Evolutionary conservation across 1,140 invertebrate species (phyloP).

Genomic region (Heliconius nattereri): DNA sequence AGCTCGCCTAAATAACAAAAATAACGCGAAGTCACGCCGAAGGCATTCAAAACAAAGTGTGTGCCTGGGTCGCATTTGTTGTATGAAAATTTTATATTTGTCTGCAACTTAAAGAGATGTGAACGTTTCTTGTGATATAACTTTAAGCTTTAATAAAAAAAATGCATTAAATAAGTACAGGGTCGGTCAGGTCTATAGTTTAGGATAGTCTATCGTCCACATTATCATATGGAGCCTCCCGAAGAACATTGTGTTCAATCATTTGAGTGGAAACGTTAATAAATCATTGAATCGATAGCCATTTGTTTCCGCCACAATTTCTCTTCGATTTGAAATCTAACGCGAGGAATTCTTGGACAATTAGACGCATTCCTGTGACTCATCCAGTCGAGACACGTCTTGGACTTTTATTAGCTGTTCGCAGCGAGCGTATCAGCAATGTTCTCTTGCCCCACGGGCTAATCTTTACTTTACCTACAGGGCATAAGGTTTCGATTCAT

Average conservation of each 20-base stretch:
- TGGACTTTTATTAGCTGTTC: slow-evolving; percentile 70
- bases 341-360: slow-evolving; percentile 64
- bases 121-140: background rate
- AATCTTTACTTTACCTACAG: slow-evolving; percentile 49
- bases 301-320: slow-evolving; percentile 40
- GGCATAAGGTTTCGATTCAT: slow-evolving; percentile 47
- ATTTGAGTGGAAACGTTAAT: background rate
- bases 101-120: background rate
- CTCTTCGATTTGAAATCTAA: slow-evolving; percentile 69
- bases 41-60: slow-evolving; percentile 34
- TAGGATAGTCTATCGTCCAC: background rate
- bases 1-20: slow-evolving; percentile 31
- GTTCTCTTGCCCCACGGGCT: slow-evolving; percentile 45
- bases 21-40: slow-evolving; percentile 34
- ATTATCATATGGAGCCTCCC: background rate
- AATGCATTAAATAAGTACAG: background rate
- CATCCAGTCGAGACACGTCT: slow-evolving; percentile 63
- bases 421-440: slow-evolving; percentile 60
- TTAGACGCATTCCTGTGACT: slow-evolving; percentile 74
- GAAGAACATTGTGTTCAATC: background rate
- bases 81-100: background rate
- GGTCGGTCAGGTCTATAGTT: background rate
- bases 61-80: background rate
- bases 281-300: background rate
- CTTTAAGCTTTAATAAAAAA: background rate